These are phyloP conservation scores for Caenorhabditis becei DNA, from an alignment of 2,888 invertebrate species.

Conservation along the genomic window DNA sequence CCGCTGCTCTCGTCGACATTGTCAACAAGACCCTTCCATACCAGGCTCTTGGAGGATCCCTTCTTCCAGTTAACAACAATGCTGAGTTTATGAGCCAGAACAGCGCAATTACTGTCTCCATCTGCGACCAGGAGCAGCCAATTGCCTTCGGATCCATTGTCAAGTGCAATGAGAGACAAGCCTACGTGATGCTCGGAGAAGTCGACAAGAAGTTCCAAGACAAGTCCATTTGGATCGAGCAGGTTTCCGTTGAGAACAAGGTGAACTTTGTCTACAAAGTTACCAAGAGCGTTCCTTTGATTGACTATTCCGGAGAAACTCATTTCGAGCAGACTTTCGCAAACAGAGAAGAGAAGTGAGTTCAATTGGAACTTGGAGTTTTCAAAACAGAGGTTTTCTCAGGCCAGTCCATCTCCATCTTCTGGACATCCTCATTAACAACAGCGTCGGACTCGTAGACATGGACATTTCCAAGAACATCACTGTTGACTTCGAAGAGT, in stretches of 20 bases:
- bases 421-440: conserved; percentile 65
- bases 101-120: conserved; percentile 71
- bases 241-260: conserved; percentile 62
- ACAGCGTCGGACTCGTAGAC: conserved; percentile 68
- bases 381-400: conserved; percentile 5
- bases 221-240: conserved; percentile 72
- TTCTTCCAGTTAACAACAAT: conserved; percentile 79
- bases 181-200: conserved; percentile 76
- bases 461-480: conserved; percentile 74
- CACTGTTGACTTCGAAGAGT: conserved; percentile 76
- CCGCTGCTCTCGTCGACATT: conserved; percentile 44
- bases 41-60: conserved; percentile 69
- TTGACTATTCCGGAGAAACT: conserved; percentile 63
- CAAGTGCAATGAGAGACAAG: conserved; percentile 71
- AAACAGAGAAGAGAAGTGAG: conserved; percentile 61
- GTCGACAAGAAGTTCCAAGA: conserved; percentile 72
- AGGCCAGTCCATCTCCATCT: conserved; percentile 67
- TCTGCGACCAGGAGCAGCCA: conserved; percentile 69
- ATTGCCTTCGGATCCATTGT: conserved; percentile 78
- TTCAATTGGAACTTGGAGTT: background rate
- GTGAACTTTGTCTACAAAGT: conserved; percentile 67
- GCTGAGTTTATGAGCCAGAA: conserved; percentile 67
- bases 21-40: conserved; percentile 65
- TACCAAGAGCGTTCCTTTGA: conserved; percentile 50
- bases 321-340: conserved; percentile 63